Evolutionary conservation across 2,888 invertebrate genomes (phyloP).

Genomic region (Phania funesta): DNA sequence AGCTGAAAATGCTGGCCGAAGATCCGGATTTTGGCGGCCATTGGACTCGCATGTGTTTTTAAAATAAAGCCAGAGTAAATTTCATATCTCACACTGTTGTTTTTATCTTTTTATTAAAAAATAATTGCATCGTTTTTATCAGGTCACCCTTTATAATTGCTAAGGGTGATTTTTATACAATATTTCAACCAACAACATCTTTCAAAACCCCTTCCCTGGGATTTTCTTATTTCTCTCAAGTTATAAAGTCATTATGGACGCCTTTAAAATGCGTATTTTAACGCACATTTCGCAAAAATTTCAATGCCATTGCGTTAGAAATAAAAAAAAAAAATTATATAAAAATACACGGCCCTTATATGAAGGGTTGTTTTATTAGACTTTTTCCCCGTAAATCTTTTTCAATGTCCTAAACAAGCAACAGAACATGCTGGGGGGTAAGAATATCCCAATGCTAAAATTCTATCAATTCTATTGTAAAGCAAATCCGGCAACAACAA

Average conservation of each 20-base stretch:
- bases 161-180: constrained; percentile 10
- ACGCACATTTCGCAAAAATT: constrained; percentile 36
- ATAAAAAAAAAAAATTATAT: not conserved
- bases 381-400: too few relatives aligned
- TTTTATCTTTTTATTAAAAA: too few relatives aligned
- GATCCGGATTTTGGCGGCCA: too few relatives aligned
- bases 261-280: constrained; percentile 25
- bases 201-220: not conserved
- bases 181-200: not conserved
- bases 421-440: not conserved
- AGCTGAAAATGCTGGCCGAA: too few relatives aligned
- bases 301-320: constrained; percentile 55
- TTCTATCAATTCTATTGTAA: constrained; percentile 33
- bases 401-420: not conserved
- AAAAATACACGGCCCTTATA: too few relatives aligned
- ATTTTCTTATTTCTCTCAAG: not conserved
- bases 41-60: too few relatives aligned
- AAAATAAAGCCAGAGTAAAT: too few relatives aligned
- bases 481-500: not conserved
- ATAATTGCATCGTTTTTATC: too few relatives aligned
- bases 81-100: too few relatives aligned
- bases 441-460: constrained; percentile 34
- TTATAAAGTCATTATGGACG: not conserved
- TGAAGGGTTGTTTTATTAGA: constrained; percentile 47
- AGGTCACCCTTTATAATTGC: too few relatives aligned